Evolutionary conservation across 2,888 invertebrate genomes (phyloP), one percentile per base, ranked within the genome.

Genomic region (Bedellia somnulentella): DNA sequence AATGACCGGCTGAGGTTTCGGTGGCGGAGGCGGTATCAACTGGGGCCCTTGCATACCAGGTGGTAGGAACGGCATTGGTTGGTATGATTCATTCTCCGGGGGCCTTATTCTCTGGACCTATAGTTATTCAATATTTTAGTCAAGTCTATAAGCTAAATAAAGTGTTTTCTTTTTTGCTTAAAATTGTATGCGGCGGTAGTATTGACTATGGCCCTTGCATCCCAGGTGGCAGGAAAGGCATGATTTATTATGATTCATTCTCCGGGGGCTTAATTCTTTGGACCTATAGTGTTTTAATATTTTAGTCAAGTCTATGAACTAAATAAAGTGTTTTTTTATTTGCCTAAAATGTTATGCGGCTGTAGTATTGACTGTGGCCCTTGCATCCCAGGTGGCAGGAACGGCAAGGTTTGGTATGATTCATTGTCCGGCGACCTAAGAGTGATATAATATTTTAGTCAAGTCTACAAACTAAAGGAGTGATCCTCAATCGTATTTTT

Each of bases 1-100:
- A 1, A 87, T 82, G 2, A 82, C 79, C 0, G 85, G 83, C 41
- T 81, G 81, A 0, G 73, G 62, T 33, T 75, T 73, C 2, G 71
- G 68, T 0, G 70, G 68, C 5, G 64, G 62, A 0, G 66, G 64
- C 0, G 70, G 71, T n/a, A 57, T 46, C 10, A 66, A 44, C 45
- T 63, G 71, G 1, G 67, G 73, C 0, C 71, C 73, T 0, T 59
- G 71, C 35, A 71, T 22, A 0, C 60, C 62, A 0, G 73, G 63
- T 3, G 63, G 50, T 4, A 68, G 45, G 46, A 58, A 61, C 18
- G 66, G 49, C 47, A 62, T 64, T 32, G 76, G 58, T 38, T 46
- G 70, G 48, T 42, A 77, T 36, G 9, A 27, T 54, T 46, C 8
- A 36, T 15, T 12, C 29, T 18, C 37, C 0, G 53, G 45, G 0